Evolutionary conservation across 1,140 invertebrate species (phyloP), one percentile per base, ranked within the genome.

Genomic region (Potamilus streckersoni): DNA sequence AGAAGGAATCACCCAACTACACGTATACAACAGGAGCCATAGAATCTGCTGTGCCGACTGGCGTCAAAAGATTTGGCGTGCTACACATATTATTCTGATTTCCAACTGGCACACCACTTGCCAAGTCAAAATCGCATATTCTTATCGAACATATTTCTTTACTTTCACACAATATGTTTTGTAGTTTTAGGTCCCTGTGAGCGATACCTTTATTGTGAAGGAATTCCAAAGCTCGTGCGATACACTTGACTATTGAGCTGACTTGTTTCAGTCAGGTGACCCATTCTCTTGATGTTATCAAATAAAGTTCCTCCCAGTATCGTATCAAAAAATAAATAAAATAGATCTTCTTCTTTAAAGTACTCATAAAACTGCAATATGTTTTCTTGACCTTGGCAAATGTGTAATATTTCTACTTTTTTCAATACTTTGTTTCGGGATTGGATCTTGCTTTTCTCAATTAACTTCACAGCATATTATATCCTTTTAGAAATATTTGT

Each of bases 51-150:
- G 0, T 23, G 78, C 98, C 97, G 78, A 98, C 96, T 76, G 97
- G 96, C 80, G 96, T 97, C 78, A 96, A 91, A 17, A 98, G 92
- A 87, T 97, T 96, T 76, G 96, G 96, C 27, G 96, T 98, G 19
- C 95, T 95, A 76, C 97, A 92, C 55, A 91, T 91, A 57, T 93
- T 23, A 23, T 95, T 90, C 77, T 94, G 94, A 84, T 95, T 96
- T 61, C 82, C 83, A 88, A 97, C 95, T 85, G 96, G 95, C 73
- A 98, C 96, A 19, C 96, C 96, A 72, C 96, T 98, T 65, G 97
- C 97, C 73, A 99, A 92, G 91, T 99, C 98, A 90, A 99, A 97
- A 92, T 99, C 98, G 92, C 98, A 99, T 76, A 99, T 94, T 91
- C 98, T 98, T 69, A 99, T 95, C 13, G 97, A 97, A 85, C 94